phyloP scores from a whole-genome alignment of 2,888 invertebrate species.

The Arrhopalites spinosus region DNA sequence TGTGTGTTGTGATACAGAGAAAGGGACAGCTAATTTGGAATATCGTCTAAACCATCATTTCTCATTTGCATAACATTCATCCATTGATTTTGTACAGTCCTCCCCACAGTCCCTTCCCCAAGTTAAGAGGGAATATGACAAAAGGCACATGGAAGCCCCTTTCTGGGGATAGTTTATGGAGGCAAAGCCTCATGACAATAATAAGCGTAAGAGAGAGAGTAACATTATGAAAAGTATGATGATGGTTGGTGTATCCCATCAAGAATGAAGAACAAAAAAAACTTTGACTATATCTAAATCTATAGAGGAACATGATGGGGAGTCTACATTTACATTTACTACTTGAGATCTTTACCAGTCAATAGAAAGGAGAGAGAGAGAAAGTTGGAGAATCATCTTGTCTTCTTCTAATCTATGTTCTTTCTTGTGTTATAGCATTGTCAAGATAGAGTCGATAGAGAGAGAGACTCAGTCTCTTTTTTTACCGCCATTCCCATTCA shows the following conservation, averaged over 20 bases:
- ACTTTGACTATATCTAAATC: no score
- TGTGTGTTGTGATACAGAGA: no score
- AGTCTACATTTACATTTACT: no score
- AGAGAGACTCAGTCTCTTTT: background rate
- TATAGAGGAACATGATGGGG: no score
- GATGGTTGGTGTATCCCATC: background rate
- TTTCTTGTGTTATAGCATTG: background rate
- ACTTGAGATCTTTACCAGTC: no score
- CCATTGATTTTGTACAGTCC: no score
- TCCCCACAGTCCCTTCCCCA: background rate
- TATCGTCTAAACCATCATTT: no score
- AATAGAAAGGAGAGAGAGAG: no score
- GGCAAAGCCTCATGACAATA: background rate
- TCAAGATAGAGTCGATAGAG: background rate
- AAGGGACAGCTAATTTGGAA: no score
- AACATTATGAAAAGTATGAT: no score
- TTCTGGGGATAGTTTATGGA: background rate
- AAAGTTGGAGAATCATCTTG: background rate
- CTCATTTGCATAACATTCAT: background rate
- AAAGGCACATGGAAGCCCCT: background rate
- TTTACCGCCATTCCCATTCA: slow-evolving; percentile 13
- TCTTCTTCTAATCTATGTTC: slow-evolving; percentile 5
- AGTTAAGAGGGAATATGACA: background rate
- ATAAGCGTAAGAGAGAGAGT: no score
- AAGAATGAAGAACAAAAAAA: background rate